These are phyloP conservation scores for Semaprochilodus insignis DNA, from an alignment of 2,797 vertebrate genomes.

Conservation along the genomic window DNA sequence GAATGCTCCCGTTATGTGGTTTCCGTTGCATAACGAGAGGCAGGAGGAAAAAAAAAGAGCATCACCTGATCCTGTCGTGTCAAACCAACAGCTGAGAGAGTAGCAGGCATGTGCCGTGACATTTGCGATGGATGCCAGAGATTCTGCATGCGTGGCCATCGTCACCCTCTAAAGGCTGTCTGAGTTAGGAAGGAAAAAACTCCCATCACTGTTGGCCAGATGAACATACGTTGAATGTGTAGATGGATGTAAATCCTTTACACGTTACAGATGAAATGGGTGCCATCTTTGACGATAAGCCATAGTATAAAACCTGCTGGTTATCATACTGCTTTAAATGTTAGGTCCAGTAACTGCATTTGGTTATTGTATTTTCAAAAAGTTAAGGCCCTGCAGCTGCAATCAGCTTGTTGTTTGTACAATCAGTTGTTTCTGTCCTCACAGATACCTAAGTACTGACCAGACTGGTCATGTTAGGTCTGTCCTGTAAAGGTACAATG, in stretches of 20 bases:
- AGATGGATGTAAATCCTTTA: constrained; percentile 8
- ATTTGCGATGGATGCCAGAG: constrained; percentile 61
- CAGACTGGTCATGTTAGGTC: too few species aligned
- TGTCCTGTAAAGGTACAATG: too few species aligned
- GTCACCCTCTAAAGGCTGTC: constrained; percentile 21
- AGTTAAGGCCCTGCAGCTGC: not conserved
- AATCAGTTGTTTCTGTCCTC: too few species aligned
- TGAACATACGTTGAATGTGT: constrained; percentile 1
- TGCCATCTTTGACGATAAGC: not conserved
- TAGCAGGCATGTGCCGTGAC: constrained; percentile 52
- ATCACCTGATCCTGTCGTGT: constrained; percentile 63
- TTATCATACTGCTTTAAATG: not conserved
- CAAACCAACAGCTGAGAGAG: constrained; percentile 59
- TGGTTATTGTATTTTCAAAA: not conserved
- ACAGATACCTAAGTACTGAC: too few species aligned
- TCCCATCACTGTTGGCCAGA: constrained; percentile 11
- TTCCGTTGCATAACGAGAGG: constrained; percentile 34
- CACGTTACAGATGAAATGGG: not conserved
- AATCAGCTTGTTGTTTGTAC: too few species aligned
- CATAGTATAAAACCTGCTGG: not conserved
- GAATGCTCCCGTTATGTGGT: constrained; percentile 24
- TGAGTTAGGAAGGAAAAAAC: not conserved
- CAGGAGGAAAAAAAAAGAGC: constrained; percentile 46
- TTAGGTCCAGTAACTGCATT: not conserved
- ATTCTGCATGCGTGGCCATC: constrained; percentile 42